Evolutionary conservation across 2,888 invertebrate genomes (phyloP), one percentile per base, ranked within the genome.

Genomic region (Acleris literana): DNA sequence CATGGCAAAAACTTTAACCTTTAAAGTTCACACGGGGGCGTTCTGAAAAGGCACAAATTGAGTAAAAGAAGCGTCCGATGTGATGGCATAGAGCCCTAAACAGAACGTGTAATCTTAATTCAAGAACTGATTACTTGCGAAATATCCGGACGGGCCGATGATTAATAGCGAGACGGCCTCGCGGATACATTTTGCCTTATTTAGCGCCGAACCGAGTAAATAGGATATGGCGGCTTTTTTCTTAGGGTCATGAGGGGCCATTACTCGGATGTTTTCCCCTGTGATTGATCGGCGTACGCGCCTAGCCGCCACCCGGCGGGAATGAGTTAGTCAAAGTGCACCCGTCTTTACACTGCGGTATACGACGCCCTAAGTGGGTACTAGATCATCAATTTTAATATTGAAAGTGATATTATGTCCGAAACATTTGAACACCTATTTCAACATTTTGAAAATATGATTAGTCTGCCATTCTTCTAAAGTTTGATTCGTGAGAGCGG

Each of bases 121-220:
- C 79, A 82, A 79, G 78, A 79, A 79, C 55, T 68, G 65, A 64
- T 70, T 70, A 69, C 68, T 67, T 64, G 69, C 68, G 68, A 69
- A 74, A 75, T 74, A 73, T 72, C 70, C 73, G 72, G 72, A 71
- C 75, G 77, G 77, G 71, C 71, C 75, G 78, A 83, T 86, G 86
- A 88, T 87, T 86, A 88, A 88, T 87, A 81, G 82, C 79, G 71
- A 68, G 71, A 71, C 76, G 71, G 73, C 73, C 75, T 75, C 74
- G 72, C 77, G 79, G 76, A 80, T 81, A 84, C 83, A 86, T 89
- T 88, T 88, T 86, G 86, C 85, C 77, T 83, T 87, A 85, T 87
- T 88, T 87, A 85, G 81, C 82, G 70, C 71, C 74, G 76, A 76
- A 78, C 75, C 77, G 79, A 77, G 81, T 83, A 85, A 87, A 88